Evolutionary conservation across 2,888 invertebrate species (phyloP).

Genomic region (Ormyrus nitidulus): DNA sequence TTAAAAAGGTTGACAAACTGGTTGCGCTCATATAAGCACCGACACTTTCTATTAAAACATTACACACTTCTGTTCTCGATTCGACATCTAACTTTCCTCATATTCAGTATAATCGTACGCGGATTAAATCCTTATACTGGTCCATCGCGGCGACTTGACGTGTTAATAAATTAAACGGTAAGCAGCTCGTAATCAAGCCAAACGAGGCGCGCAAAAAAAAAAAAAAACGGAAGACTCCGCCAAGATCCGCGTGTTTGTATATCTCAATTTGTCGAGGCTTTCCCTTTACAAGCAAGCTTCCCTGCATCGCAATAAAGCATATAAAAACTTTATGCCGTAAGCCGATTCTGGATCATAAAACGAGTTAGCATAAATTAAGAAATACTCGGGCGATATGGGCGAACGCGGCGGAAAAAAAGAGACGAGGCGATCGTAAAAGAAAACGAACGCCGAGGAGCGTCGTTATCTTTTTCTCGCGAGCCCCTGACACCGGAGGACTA

Average conservation of each 20-base stretch:
- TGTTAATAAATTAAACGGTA: not conserved
- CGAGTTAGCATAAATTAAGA: slow-evolving; percentile 38
- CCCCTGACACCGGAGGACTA: not conserved
- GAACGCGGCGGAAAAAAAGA: not conserved
- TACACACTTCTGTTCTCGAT: not conserved
- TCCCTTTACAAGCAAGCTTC: not conserved
- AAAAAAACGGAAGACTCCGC: not conserved
- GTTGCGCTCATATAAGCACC: too few relatives aligned
- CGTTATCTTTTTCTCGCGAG: not conserved
- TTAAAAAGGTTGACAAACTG: too few relatives aligned
- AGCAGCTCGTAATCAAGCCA: not conserved
- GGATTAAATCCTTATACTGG: too few relatives aligned
- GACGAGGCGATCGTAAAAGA: slow-evolving; percentile 8
- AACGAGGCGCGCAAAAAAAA: not conserved
- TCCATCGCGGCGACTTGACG: too few relatives aligned
- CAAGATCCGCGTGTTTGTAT: slow-evolving; percentile 19
- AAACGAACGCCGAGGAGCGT: not conserved
- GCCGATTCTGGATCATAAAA: slow-evolving; percentile 34
- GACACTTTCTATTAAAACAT: too few relatives aligned
- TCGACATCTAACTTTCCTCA: too few relatives aligned
- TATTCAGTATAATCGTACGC: too few relatives aligned
- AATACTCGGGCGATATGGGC: not conserved
- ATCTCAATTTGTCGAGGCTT: slow-evolving; percentile 40
- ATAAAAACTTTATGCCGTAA: slow-evolving; percentile 2
- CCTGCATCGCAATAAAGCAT: slow-evolving; percentile 2